Evolutionary conservation across 1,140 invertebrate species (phyloP).

Genomic region (Drosophila obscura): DNA sequence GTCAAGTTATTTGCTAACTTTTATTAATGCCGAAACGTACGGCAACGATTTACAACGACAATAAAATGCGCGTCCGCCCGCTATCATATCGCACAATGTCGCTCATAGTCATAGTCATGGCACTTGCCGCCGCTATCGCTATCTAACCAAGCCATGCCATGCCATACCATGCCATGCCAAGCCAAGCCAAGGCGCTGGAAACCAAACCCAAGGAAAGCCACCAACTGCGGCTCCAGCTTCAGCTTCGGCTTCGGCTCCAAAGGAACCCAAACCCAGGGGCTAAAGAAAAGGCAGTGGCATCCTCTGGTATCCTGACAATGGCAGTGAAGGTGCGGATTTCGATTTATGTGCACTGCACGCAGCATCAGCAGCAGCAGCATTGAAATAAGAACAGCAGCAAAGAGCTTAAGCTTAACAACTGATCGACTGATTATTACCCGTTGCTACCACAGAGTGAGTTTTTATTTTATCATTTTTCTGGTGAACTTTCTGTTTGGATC

Average conservation of each 20-base stretch:
- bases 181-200: conserved; percentile 4
- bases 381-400: background rate
- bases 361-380: conserved; percentile 32
- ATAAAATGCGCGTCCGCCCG: conserved; percentile 73
- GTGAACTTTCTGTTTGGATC: too few relatives aligned
- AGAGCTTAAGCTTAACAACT: background rate
- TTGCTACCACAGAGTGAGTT: background rate
- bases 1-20: conserved; percentile 82
- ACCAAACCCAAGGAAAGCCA: conserved; percentile 22
- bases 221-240: conserved; percentile 1
- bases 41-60: conserved; percentile 82
- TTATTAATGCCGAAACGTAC: conserved; percentile 82
- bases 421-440: conserved; percentile 7
- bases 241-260: conserved; percentile 10
- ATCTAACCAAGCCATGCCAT: conserved; percentile 63
- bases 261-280: conserved; percentile 31
- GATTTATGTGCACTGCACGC: conserved; percentile 81
- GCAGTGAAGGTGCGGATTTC: conserved; percentile 79
- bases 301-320: conserved; percentile 69
- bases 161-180: conserved; percentile 23
- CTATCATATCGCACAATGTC: conserved; percentile 80
- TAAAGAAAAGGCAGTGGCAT: conserved; percentile 42
- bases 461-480: too few relatives aligned
- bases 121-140: conserved; percentile 64
- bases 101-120: conserved; percentile 78